These are phyloP conservation scores for Papilio helenus DNA, from an alignment of 1,140 invertebrate species.

Conservation along the genomic window DNA sequence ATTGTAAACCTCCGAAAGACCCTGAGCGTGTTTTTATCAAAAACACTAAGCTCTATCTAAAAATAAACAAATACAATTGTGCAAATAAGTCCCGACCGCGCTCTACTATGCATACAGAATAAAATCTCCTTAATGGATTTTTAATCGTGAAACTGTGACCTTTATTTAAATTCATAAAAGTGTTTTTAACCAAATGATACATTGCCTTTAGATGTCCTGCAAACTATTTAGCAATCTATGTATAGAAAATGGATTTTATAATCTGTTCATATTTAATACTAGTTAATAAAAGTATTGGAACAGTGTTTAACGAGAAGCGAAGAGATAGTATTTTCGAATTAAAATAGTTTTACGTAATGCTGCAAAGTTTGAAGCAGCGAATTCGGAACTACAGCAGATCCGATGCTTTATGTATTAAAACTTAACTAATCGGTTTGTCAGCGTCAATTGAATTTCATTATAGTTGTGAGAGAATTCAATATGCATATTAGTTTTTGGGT, in stretches of 20 bases:
- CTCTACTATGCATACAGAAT: not conserved
- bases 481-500: no score
- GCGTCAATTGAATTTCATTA: not conserved
- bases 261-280: no score
- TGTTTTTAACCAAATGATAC: not conserved
- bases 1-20: not conserved
- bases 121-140: not conserved
- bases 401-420: not conserved
- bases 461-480: no score
- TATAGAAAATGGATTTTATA: no score
- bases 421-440: not conserved
- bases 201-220: no score
- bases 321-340: conserved; percentile 17
- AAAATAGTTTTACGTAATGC: conserved; percentile 16
- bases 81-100: not conserved
- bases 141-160: not conserved
- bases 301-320: not conserved
- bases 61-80: conserved; percentile 4
- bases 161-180: not conserved
- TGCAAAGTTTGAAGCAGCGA: not conserved
- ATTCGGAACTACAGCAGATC: not conserved
- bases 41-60: not conserved
- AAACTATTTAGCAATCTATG: no score
- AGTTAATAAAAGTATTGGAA: no score
- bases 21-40: not conserved